Percentiles rank a stretch among this genome's conserved stretches.
phyloP scores from a whole-genome alignment of 2,113 vertebrate species.

The Entosphenus tridentatus region DNA sequence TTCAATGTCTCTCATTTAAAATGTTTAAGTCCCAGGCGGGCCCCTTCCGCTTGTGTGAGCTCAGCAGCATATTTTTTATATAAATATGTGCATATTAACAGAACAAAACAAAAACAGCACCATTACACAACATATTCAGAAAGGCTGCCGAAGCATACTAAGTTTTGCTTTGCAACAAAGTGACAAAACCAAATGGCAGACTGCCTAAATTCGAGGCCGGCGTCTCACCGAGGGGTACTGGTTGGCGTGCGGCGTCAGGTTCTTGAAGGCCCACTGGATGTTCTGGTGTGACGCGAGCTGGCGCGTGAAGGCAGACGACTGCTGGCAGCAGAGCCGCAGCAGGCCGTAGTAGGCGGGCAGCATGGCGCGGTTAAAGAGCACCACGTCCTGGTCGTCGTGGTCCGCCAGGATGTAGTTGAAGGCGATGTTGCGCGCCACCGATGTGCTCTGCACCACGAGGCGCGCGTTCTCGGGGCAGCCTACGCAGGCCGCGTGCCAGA shows the following conservation, averaged over 20 bases:
- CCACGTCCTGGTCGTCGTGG: constrained; percentile 98
- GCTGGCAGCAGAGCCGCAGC: constrained; percentile 90
- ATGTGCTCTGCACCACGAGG: constrained; percentile 88
- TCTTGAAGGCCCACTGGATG: constrained; percentile 99
- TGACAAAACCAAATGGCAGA: too few relatives aligned
- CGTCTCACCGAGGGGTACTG: constrained; percentile 81
- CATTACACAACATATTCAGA: too few relatives aligned
- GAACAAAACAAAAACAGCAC: too few relatives aligned
- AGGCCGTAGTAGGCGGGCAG: constrained; percentile 95
- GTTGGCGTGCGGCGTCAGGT: constrained; percentile 94
- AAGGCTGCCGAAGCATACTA: too few relatives aligned
- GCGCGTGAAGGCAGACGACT: constrained; percentile 72
- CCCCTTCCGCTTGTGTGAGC: too few relatives aligned
- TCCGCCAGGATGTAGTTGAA: constrained; percentile 99
- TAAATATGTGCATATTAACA: too few relatives aligned
- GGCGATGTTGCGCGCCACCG: constrained; percentile 98
- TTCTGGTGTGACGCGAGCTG: constrained; percentile 95
- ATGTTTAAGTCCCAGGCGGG: too few relatives aligned
- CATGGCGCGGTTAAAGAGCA: constrained; percentile 97
- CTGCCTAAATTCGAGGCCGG: too few relatives aligned
- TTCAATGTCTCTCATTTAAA: too few relatives aligned
- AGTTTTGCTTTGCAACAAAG: too few relatives aligned
- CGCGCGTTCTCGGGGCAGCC: constrained; percentile 91
- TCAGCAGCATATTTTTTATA: too few relatives aligned
- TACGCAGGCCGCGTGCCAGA: constrained; percentile 96